Evolutionary conservation across 2,797 vertebrate genomes (phyloP).

Genomic region (Ceryle rudis): DNA sequence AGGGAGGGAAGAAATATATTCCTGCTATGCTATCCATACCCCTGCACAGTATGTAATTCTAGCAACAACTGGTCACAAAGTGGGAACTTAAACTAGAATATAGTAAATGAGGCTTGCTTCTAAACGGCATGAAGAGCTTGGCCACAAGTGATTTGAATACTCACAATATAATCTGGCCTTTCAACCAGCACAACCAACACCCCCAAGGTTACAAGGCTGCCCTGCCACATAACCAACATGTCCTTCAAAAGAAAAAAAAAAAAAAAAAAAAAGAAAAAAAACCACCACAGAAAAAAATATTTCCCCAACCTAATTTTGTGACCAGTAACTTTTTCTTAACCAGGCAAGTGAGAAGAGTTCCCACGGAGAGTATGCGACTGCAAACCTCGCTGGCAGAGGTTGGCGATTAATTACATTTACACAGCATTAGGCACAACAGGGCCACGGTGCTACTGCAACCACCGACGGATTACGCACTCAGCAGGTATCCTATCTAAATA

Average conservation of each 20-base stretch:
- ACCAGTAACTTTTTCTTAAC: neutral
- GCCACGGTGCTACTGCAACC: neutral
- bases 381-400: neutral
- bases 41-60: accelerated
- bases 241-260: neutral
- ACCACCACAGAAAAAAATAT: too few species aligned
- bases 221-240: neutral
- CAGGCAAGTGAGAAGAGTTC: neutral
- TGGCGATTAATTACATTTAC: neutral
- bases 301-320: neutral
- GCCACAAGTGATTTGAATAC: neutral
- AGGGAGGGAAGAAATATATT: neutral
- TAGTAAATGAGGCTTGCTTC: too few species aligned
- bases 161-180: neutral
- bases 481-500: slow-evolving; percentile 1
- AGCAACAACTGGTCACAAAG: neutral
- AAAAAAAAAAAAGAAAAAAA: too few species aligned
- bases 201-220: neutral
- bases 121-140: too few species aligned
- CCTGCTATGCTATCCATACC: neutral
- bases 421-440: neutral
- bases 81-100: neutral
- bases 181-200: neutral
- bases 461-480: neutral
- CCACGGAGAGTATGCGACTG: neutral